Conservation (phyloP, 2,113 vertebrate genomes). For the Aptenodytes forsteri region DNA sequence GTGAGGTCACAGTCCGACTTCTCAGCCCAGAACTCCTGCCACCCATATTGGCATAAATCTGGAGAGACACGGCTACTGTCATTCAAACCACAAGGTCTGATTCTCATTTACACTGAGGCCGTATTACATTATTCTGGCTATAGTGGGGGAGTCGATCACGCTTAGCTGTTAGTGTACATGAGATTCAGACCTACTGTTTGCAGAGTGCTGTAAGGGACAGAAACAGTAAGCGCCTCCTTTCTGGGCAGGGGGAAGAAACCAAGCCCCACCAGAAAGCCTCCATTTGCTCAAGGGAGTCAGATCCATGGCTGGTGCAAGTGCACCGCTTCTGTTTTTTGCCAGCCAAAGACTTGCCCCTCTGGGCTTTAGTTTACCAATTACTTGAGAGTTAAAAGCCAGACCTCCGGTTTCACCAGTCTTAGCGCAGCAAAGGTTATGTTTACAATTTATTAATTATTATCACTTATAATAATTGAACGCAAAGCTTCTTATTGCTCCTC, state of each 20-base stretch:
- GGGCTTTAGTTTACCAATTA: background rate
- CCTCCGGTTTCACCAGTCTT: background rate
- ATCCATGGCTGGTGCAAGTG: background rate
- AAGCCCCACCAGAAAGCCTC: background rate
- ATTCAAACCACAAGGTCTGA: background rate
- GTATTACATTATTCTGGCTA: accelerated
- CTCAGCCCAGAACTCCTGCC: background rate
- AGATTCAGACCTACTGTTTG: background rate
- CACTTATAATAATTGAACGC: background rate
- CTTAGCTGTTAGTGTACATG: accelerated
- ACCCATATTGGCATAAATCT: background rate
- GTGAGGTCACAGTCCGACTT: background rate
- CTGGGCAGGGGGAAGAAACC: background rate
- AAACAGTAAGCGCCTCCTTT: background rate
- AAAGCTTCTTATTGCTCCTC: background rate
- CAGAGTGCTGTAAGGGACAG: background rate
- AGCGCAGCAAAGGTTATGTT: slow-evolving; percentile 24
- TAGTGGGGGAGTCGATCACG: accelerated
- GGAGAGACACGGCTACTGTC: background rate
- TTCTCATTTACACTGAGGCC: background rate
- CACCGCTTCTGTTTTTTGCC: background rate
- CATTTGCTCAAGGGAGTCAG: background rate
- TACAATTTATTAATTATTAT: slow-evolving; percentile 63
- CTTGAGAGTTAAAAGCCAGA: background rate
- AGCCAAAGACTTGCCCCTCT: background rate